Evolutionary conservation across 2,888 invertebrate species (phyloP), one percentile per base, ranked within the genome.

Genomic region (Eristalinus sepulchralis): DNA sequence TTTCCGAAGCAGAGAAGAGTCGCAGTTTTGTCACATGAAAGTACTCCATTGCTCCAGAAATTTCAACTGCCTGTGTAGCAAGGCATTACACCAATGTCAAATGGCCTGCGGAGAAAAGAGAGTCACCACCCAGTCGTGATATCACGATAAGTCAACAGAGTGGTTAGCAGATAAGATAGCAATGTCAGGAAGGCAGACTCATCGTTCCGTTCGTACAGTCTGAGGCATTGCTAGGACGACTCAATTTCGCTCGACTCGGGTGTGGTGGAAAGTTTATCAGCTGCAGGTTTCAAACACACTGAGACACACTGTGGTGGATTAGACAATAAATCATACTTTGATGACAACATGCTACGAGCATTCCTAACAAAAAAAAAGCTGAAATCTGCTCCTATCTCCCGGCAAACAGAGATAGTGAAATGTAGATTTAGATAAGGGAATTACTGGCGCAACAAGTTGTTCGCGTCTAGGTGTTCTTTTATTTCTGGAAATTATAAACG

Each of bases 341-440:
- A 70, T 78, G 78, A 78, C 78, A 78, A 36, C 57, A 70, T 63
- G 36, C 20, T 27, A 57, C 24, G 31, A 70, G 22, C 31, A 60
- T 67, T 67, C 55, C 13, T 27, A 10, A 39, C 1, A 27, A 13
- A 47, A 47, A 62, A 47, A 6, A 39, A 4, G n/a, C 27, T 53
- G 47, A 22, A 57, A 59, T 57, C 22, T 24, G 11, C 36, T 36
- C 34, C 53, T 73, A 75, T 66, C 66, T 64, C 31, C 1, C 24
- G 11, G 24, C 57, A 10, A 66, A 9, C 31, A 27, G 55, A 64
- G 71, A 64, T 64, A 70, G 39, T 47, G 36, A n/a, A 63, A 31
- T 36, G 70, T 70, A 64, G 70, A 78, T 66, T 75, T 4, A 75
- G 75, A 75, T 75, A 75, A 75, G 20, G n/a, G 22, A 78, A 22